Evolutionary conservation across 2,888 invertebrate species (phyloP).

Genomic region (Lypha dubia): DNA sequence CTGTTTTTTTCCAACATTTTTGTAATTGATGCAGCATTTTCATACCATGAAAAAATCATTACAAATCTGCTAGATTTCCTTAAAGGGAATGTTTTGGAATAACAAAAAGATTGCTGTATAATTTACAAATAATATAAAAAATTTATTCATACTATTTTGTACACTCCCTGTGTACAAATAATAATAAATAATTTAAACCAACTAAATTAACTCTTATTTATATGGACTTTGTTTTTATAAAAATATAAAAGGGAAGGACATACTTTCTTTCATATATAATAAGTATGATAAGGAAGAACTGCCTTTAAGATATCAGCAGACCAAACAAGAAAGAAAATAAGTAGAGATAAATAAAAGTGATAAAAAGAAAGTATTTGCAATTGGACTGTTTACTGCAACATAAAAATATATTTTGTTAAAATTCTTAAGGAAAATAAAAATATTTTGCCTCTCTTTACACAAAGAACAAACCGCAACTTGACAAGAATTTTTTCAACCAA

Average conservation of each 20-base stretch:
- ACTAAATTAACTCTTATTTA: too few species aligned
- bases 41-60: too few species aligned
- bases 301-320: not conserved
- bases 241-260: too few species aligned
- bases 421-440: slow-evolving; percentile 57
- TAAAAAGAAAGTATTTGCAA: slow-evolving; percentile 29
- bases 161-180: not conserved
- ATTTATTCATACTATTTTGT: slow-evolving; percentile 41
- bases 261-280: not conserved
- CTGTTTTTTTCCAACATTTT: too few species aligned
- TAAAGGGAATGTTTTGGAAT: too few species aligned
- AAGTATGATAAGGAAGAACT: not conserved
- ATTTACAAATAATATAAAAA: too few species aligned
- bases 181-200: too few species aligned
- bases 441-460: slow-evolving; percentile 30
- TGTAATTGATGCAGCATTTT: too few species aligned
- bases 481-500: slow-evolving; percentile 28
- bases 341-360: slow-evolving; percentile 18
- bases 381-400: slow-evolving; percentile 46
- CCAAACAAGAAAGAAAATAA: not conserved
- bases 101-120: slow-evolving; percentile 56
- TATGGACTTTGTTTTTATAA: not conserved
- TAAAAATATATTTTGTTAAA: slow-evolving; percentile 68
- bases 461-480: slow-evolving; percentile 22
- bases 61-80: too few species aligned